Evolutionary conservation across 2,797 vertebrate genomes (phyloP), one percentile per base, ranked within the genome.

Genomic region (Artibeus lituratus): DNA sequence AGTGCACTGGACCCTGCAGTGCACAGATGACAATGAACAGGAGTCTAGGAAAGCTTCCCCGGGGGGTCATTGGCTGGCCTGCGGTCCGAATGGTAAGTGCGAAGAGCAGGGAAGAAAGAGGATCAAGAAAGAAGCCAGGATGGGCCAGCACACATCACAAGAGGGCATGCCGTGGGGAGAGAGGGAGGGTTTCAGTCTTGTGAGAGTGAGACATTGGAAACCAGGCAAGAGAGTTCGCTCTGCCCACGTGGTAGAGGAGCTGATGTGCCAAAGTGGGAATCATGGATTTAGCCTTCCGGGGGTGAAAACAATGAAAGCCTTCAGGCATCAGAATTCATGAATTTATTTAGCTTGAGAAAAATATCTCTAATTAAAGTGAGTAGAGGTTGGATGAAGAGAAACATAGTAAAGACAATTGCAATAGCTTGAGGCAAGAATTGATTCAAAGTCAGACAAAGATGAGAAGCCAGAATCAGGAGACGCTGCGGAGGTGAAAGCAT

Each of bases 261-360:
- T 22, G 29, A 59, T 29, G 49, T 5, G 35, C n/a, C 14, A 74
- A 55, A 42, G 14, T 32, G 42, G 80, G 53, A 4, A 70, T 10
- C 42, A 55, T 59, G 39, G 19, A 76, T 24, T 53, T 65, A 65
- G 18, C 74, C n/a, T 42, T 67, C 9, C 3, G 90, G 22, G 2
- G 67, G 32, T 42, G 19, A 70, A 73, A 89, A 65, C 35, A 96
- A 78, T 6, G 3, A 35, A 83, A 85, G 29, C 1, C 67, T 86
- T 42, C 35, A 73, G 81, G 49, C 2, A 42, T 26, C 15, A 65
- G 47, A 91, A 53, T 73, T 77, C 42, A 91, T 87, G 62, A 86
- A 83, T 82, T n/a, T 57, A 87, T 85, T 83, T 88, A 83, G 11
- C 74, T 73, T 57, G 35, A 65, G 35, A 15, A 69, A 88, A 51